Conservation (phyloP, 2,797 vertebrate genomes). For the Alfaro cultratus region DNA sequence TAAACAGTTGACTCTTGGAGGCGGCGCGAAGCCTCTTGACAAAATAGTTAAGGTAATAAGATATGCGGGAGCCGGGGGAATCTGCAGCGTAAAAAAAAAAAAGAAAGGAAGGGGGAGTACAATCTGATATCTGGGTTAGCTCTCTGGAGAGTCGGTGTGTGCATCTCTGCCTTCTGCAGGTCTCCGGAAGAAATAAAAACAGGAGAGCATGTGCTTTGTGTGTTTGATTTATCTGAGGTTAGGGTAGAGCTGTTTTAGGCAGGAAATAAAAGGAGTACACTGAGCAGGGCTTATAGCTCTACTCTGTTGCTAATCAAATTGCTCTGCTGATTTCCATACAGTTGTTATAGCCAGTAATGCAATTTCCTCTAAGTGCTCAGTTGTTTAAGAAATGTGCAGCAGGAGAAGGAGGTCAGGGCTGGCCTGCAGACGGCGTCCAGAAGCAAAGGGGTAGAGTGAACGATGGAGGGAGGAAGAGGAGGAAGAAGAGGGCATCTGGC, state of each 20-base stretch:
- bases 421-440: constrained; percentile 66
- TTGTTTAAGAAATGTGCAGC: constrained; percentile 83
- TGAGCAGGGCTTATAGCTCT: constrained; percentile 78
- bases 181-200: constrained; percentile 55
- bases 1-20: constrained; percentile 32
- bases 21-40: constrained; percentile 40
- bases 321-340: constrained; percentile 84
- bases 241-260: constrained; percentile 77
- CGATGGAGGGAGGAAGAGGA: constrained; percentile 10
- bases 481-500: constrained; percentile 47
- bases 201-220: constrained; percentile 62
- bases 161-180: constrained; percentile 58
- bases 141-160: constrained; percentile 67
- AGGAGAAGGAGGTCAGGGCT: constrained; percentile 76
- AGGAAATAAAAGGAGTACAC: constrained; percentile 78
- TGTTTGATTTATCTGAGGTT: constrained; percentile 81
- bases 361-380: constrained; percentile 85
- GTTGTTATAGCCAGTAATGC: constrained; percentile 83
- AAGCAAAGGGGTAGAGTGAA: constrained; percentile 34
- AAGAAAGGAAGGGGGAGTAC: constrained; percentile 42
- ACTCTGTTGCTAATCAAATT: constrained; percentile 84
- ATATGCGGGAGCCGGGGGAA: constrained; percentile 49
- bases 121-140: constrained; percentile 78
- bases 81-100: constrained; percentile 38
- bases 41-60: constrained; percentile 61